Conservation (phyloP, 2,797 vertebrate species). For the Gobio occitaniae region DNA sequence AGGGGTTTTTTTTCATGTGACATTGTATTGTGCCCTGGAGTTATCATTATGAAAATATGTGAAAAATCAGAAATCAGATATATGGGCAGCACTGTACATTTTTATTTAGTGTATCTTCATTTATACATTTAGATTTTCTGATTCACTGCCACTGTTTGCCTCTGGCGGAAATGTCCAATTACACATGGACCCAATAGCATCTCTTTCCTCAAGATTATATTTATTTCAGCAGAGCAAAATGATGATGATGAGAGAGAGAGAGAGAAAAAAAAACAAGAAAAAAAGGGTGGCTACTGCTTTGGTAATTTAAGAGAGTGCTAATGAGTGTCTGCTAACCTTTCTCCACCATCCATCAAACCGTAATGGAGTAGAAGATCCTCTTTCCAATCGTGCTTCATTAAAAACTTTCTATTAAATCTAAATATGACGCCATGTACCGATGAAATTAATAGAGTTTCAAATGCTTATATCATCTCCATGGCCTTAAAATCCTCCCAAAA, state of each 20-base stretch:
- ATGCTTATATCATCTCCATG: constrained; percentile 81
- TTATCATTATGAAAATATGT: background rate
- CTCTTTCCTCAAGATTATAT: constrained; percentile 79
- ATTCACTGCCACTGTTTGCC: constrained; percentile 68
- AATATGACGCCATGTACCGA: constrained; percentile 78
- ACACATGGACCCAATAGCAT: constrained; percentile 73
- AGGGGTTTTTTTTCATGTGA: background rate
- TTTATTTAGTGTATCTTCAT: constrained; percentile 8
- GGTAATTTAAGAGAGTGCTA: constrained; percentile 80
- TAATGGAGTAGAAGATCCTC: constrained; percentile 78
- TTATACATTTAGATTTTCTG: constrained; percentile 49
- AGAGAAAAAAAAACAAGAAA: constrained; percentile 48
- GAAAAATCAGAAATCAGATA: background rate
- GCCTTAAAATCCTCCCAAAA: constrained; percentile 77
- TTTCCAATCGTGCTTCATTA: constrained; percentile 83
- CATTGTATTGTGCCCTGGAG: constrained; percentile 24
- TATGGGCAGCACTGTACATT: background rate
- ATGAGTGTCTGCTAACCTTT: constrained; percentile 83
- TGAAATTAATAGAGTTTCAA: constrained; percentile 83
- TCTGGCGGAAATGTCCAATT: constrained; percentile 71
- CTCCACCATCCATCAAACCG: constrained; percentile 73
- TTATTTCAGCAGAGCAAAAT: constrained; percentile 67
- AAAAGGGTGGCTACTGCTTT: constrained; percentile 74
- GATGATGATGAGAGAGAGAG: background rate
- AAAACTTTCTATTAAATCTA: constrained; percentile 86